phyloP scores from a whole-genome alignment of 2,797 vertebrate genomes.

The Xiphorhynchus erythropygius region DNA sequence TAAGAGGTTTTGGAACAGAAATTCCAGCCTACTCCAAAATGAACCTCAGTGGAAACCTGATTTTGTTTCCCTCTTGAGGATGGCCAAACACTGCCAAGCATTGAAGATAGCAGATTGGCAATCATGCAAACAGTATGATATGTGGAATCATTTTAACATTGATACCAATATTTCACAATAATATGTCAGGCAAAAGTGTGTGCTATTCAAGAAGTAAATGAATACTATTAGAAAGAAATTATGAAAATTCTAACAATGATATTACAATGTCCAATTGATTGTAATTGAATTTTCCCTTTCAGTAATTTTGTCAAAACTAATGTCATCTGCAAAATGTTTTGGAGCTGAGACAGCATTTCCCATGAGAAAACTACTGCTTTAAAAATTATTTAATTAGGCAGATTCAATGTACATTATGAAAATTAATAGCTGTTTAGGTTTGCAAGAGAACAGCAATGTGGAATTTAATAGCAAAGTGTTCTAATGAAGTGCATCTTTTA shows the following conservation, averaged over 20 bases:
- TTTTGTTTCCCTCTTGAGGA: background rate
- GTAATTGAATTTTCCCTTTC: background rate
- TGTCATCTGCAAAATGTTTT: background rate
- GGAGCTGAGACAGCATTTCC: background rate
- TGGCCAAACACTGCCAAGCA: background rate
- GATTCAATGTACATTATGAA: background rate
- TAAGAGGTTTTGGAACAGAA: constrained; percentile 8
- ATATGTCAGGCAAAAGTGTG: background rate
- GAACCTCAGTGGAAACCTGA: background rate
- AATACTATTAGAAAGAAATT: background rate
- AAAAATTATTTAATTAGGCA: background rate
- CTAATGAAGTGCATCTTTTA: background rate
- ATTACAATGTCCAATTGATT: background rate
- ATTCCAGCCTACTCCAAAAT: background rate
- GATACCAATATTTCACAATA: background rate
- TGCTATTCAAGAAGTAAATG: background rate
- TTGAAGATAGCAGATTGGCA: background rate
- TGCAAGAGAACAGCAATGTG: background rate
- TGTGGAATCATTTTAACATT: background rate
- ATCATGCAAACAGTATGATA: background rate
- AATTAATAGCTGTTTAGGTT: background rate
- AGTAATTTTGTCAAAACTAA: background rate
- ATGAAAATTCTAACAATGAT: background rate
- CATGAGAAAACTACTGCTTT: background rate
- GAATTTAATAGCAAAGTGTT: background rate